Evolutionary conservation across 2,113 vertebrate genomes (phyloP), one percentile per base, ranked within the genome.

Genomic region (Lepus europaeus): DNA sequence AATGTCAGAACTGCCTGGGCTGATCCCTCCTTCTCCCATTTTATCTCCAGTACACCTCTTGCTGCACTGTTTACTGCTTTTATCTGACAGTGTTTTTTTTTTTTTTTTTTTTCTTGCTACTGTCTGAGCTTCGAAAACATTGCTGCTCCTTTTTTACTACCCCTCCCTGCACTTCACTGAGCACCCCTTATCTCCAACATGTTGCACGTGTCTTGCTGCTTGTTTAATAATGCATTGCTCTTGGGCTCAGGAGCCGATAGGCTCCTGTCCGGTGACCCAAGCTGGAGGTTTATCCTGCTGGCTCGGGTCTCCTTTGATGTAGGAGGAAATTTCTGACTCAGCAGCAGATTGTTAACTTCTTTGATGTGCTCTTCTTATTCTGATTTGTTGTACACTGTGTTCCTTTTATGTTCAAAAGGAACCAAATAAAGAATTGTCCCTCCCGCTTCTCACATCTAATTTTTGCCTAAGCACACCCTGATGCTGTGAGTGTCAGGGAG

Each of bases 1-100:
- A 88, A 89, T 93, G 92, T 91, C 97, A 97, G 82, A 89, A 61
- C 36, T 83, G 90, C 87, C 74, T 76, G 70, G 87, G 87, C 19
- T 29, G 29, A 61, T 87, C 79, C 73, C n/a, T 36, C 13, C 88
- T 85, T 72, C 70, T 94, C 88, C 53, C 91, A 0, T 92, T 95
- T 96, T 93, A 81, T 97, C 68, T 90, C 66, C 0, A 13, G 39
- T 66, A 82, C n/a, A 27, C 51, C 85, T 76, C 90, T 96, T 53
- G 31, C 87, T 66, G 86, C 39, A 6, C 36, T 80, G 39, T 94
- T 97, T 94, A 64, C 92, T 9, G 4, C 83, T 95, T 97, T 96
- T 63, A 97, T 97, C 59, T 90, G 69, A 95, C 59, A 93, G 83
- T 33, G 29, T 12, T 83, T 76, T 68, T 61, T 72, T 79, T 61